These are phyloP conservation scores for Arvicanthis niloticus DNA, from an alignment of 2,113 vertebrate genomes.

Conservation along the genomic window DNA sequence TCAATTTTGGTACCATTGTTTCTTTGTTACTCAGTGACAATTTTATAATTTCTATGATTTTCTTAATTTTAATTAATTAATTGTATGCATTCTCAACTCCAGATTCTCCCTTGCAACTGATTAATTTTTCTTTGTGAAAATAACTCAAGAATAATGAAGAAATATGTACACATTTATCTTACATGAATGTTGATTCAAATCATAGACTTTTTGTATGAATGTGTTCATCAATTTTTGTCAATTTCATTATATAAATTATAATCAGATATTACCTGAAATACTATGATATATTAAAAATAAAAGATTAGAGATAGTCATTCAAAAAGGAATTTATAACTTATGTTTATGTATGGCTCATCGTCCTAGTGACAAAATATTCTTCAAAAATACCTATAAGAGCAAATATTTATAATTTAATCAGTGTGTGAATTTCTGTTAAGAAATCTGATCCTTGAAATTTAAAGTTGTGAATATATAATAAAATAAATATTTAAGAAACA, in stretches of 20 bases:
- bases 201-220: neutral
- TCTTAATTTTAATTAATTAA: neutral
- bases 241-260: neutral
- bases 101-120: neutral
- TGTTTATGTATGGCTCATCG: accelerated
- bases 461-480: neutral
- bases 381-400: neutral
- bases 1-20: neutral
- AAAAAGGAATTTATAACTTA: neutral
- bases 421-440: neutral
- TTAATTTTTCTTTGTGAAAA: neutral
- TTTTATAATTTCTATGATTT: neutral
- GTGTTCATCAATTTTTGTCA: neutral
- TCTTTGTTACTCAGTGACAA: neutral
- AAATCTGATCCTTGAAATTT: neutral
- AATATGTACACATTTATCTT: neutral
- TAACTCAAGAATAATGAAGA: neutral
- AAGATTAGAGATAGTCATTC: neutral
- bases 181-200: neutral
- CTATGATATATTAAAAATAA: neutral
- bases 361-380: neutral
- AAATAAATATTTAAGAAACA: neutral
- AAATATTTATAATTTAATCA: neutral
- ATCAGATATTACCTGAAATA: neutral
- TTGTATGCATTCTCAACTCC: neutral